A percentile compares a stretch with the other conserved stretches of the same genome.
These are phyloP conservation scores for Pygocentrus nattereri DNA, from an alignment of 2,797 vertebrate genomes.

Conservation along the genomic window DNA sequence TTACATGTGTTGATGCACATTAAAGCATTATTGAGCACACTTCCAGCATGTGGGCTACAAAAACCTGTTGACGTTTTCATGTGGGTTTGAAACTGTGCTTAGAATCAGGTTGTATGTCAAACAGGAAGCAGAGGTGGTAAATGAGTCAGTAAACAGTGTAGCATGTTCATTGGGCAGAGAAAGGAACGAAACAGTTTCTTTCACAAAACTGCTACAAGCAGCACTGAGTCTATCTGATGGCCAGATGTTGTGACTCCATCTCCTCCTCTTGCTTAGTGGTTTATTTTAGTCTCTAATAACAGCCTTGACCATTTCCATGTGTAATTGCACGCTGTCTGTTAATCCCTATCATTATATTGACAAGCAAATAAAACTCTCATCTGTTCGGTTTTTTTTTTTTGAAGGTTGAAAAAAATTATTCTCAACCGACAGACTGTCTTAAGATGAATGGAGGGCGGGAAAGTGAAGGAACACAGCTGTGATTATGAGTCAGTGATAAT, in stretches of 20 bases:
- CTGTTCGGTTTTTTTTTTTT: slow-evolving; percentile 33
- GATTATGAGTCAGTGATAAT: not conserved
- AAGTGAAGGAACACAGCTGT: slow-evolving; percentile 4
- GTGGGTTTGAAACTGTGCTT: not conserved
- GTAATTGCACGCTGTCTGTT: slow-evolving; percentile 44
- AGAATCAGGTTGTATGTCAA: slow-evolving; percentile 19
- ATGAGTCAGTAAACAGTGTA: not conserved
- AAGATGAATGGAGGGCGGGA: slow-evolving; percentile 2
- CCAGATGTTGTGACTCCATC: slow-evolving; percentile 39
- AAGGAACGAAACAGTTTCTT: not conserved
- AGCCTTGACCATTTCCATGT: slow-evolving; percentile 49
- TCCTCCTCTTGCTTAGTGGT: slow-evolving; percentile 25
- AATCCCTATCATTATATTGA: slow-evolving; percentile 49
- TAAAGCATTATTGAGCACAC: not conserved
- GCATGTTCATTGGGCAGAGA: not conserved
- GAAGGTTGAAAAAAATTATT: slow-evolving; percentile 18
- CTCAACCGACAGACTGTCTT: not conserved
- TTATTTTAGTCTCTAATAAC: slow-evolving; percentile 55
- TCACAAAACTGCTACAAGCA: not conserved
- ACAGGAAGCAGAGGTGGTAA: slow-evolving; percentile 49
- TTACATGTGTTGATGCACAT: not conserved
- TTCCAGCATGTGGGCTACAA: not conserved
- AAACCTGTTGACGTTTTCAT: too few relatives aligned
- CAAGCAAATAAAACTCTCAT: slow-evolving; percentile 43
- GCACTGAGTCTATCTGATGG: not conserved